phyloP scores from a whole-genome alignment of 2,113 vertebrate species.

The Apus apus region DNA sequence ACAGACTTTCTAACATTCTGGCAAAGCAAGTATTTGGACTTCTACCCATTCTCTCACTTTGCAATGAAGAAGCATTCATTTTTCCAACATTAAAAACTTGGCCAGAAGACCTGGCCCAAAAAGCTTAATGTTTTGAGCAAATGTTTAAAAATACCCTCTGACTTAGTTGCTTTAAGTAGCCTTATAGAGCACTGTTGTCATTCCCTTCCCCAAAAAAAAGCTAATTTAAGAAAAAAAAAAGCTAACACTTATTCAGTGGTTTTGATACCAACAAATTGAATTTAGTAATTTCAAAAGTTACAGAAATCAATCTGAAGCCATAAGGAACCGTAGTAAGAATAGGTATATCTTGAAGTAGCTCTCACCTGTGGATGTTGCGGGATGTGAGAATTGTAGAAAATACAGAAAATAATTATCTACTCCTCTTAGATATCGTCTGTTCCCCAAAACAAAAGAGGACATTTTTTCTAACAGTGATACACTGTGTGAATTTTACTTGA shows the following conservation, averaged over 20 bases:
- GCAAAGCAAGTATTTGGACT: constrained; percentile 48
- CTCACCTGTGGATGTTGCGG: rapidly evolving
- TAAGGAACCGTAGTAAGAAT: background rate
- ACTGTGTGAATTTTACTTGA: background rate
- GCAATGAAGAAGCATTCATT: constrained; percentile 33
- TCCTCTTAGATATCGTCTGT: background rate
- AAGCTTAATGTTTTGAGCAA: constrained; percentile 59
- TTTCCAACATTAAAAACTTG: constrained; percentile 59
- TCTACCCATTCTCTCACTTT: constrained; percentile 61
- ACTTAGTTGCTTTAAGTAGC: background rate
- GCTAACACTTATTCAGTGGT: background rate
- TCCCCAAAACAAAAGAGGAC: background rate
- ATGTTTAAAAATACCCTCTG: constrained; percentile 51
- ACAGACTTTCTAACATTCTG: constrained; percentile 39
- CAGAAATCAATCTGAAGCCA: background rate
- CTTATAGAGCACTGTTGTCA: background rate
- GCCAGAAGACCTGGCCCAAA: background rate
- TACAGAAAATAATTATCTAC: background rate
- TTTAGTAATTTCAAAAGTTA: background rate
- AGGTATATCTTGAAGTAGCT: background rate
- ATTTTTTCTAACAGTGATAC: background rate
- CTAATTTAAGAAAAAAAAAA: background rate
- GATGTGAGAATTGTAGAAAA: background rate
- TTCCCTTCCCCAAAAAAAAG: background rate
- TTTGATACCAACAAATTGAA: background rate